Evolutionary conservation across 2,888 invertebrate genomes (phyloP), one percentile per base, ranked within the genome.

Genomic region (Petrophora chlorosata): DNA sequence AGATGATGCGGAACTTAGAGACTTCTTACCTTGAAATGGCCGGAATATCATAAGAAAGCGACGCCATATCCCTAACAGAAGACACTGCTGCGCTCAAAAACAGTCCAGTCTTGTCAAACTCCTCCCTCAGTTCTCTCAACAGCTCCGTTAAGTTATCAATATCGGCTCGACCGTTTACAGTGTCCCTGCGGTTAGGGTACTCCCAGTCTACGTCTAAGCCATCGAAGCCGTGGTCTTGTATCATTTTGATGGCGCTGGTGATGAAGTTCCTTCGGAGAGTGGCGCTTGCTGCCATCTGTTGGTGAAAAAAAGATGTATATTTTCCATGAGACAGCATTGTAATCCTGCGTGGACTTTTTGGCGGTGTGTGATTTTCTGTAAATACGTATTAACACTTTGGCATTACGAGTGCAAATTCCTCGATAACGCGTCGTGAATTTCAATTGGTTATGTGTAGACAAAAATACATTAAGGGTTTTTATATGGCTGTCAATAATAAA

Each of bases 201-300:
- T 94, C 94, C 95, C 95, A 95, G 69, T 95, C 94, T 0, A 95
- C 34, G 64, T 95, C 95, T 0, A 95, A 80, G 1, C 95, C 95
- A 63, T 95, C 94, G 53, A 95, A 95, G 0, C 86, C 86, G 62
- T 94, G 82, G 2, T 82, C 80, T 25, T 79, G 65, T 0, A 94
- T 60, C 66, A 94, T 92, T 0, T 76, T 63, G 0, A 93, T 65
- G 0, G 92, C 91, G 41, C 92, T 93, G 2, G 85, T 64, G 12
- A 94, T 90, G 61, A 95, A 94, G 30, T 68, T 79, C 0, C 78
- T 69, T n/a, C 93, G 87, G 1, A 79, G 56, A 0, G 47, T 42
- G 1, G 91, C 64, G 32, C 76, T 78, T 5, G 81, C 80, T 15
- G 90, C 82, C 80, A 92, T 86, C 81, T 85, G 59, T 5, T 9